Conservation (phyloP, 1,140 invertebrate species). For the Drosophila fuyamai region DNA sequence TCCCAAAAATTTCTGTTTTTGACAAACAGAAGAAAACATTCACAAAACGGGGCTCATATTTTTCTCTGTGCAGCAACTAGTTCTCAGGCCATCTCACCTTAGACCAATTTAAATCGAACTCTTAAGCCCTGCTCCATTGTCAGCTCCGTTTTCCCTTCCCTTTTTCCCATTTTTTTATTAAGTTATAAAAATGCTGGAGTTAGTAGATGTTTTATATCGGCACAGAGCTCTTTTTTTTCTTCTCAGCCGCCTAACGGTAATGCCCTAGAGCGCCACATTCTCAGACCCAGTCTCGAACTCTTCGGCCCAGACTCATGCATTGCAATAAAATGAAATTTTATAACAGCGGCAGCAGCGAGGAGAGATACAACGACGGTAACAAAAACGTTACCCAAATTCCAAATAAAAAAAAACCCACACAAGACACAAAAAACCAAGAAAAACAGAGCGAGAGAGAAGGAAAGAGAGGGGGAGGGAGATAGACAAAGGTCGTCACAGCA, state of each 20-base stretch:
- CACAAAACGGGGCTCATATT: background rate
- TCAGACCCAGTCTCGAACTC: constrained; percentile 40
- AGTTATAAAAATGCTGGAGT: constrained; percentile 72
- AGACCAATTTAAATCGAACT: constrained; percentile 77
- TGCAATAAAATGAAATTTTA: constrained; percentile 80
- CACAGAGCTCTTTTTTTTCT: constrained; percentile 8
- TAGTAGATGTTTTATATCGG: constrained; percentile 50
- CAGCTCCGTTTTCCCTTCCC: constrained; percentile 18
- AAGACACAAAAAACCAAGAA: constrained; percentile 24
- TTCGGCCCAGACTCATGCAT: constrained; percentile 46
- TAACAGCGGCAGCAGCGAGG: constrained; percentile 42
- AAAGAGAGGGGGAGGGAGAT: constrained; percentile 10
- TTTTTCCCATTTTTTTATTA: constrained; percentile 55
- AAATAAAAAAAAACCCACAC: constrained; percentile 18
- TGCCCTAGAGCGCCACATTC: constrained; percentile 51
- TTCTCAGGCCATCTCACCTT: constrained; percentile 43
- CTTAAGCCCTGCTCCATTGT: constrained; percentile 18
- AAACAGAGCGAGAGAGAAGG: constrained; percentile 14
- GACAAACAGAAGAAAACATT: too few relatives aligned
- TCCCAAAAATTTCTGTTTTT: too few relatives aligned
- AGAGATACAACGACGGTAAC: constrained; percentile 22
- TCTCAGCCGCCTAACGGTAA: constrained; percentile 66
- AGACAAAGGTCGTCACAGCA: constrained; percentile 73
- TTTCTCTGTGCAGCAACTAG: constrained; percentile 59
- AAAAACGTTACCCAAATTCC: constrained; percentile 61